Base-by-base conservation (phyloP, 2,888 invertebrate genomes). In the Polydrusus cervinus region DNA sequence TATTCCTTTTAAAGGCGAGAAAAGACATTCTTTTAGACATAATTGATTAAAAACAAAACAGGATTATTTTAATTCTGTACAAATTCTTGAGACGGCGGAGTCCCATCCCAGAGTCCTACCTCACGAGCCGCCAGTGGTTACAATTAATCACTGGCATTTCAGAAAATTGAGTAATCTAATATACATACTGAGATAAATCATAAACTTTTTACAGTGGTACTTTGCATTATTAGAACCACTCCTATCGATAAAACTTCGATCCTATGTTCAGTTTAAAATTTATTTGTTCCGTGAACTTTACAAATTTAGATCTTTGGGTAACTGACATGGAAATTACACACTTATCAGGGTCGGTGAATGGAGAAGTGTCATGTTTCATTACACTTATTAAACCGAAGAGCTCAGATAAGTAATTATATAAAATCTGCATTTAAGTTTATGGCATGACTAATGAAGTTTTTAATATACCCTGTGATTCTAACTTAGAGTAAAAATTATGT, bases 321-420 rank as follows among this genome's bases (percentile, higher is more conserved):
- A 60, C 57, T 38, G 57, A 60, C 57, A 60, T 60, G 14, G 5
- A 60, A 60, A 60, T 60, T 60, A 60, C 57, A 60, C 57, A 60
- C 38, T 38, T 60, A 60, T 60, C 57, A 60, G 57, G 57, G 57
- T 60, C 57, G 38, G 57, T 60, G 57, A 60, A 60, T 60, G 57
- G 57, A 60, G 57, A 60, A 16, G 57, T 60, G 57, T 38, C 18
- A 60, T 60, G 57, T 60, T 18, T 60, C 57, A 38, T 60, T 60
- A 60, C 57, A 38, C 38, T 60, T 38, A 34, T 60, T 60, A 60
- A 60, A 60, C 3, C 38, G 38, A 60, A 60, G 57, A 60, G 18
- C 38, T 38, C 11, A 11, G 30, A 60, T 38, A 60, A 38, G n/a
- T 55, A 7, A 60, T 60, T 60, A 60, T 60, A 18, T 47, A 16